These are phyloP conservation scores for Pissodes strobi DNA, from an alignment of 1,140 invertebrate species.

Conservation along the genomic window DNA sequence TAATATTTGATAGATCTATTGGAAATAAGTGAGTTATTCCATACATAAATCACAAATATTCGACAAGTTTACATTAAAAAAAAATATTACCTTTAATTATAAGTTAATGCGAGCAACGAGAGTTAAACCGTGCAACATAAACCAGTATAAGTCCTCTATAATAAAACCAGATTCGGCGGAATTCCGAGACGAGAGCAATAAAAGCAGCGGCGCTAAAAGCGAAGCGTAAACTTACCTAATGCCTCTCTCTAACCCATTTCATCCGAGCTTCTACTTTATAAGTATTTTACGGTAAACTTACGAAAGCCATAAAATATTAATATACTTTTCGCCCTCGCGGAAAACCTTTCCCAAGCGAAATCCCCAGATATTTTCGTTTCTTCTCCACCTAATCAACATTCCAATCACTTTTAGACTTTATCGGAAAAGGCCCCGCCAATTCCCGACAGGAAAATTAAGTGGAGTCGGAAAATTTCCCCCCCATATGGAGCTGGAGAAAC, in stretches of 20 bases:
- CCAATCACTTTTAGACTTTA: slow-evolving; percentile 53
- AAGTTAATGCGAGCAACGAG: too few species aligned
- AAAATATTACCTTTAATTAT: too few species aligned
- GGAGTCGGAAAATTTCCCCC: slow-evolving; percentile 43
- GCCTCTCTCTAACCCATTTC: slow-evolving; percentile 24
- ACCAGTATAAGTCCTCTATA: neutral
- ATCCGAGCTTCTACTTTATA: slow-evolving; percentile 39
- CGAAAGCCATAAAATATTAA: slow-evolving; percentile 52
- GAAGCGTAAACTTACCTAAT: slow-evolving; percentile 25
- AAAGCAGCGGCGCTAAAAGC: slow-evolving; percentile 22
- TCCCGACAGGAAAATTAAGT: slow-evolving; percentile 53
- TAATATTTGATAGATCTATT: too few species aligned
- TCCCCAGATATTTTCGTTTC: slow-evolving; percentile 35
- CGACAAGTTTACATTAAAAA: too few species aligned
- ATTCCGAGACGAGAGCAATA: slow-evolving; percentile 12
- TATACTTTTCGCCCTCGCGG: slow-evolving; percentile 43
- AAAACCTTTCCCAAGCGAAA: slow-evolving; percentile 24
- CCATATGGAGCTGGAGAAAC: slow-evolving; percentile 25
- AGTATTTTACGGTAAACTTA: slow-evolving; percentile 49
- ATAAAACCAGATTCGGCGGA: slow-evolving; percentile 2
- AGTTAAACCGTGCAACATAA: slow-evolving; percentile 5
- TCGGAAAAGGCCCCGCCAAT: slow-evolving; percentile 43
- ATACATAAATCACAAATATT: too few species aligned
- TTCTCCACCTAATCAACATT: slow-evolving; percentile 51
- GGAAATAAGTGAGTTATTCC: too few species aligned